Evolutionary conservation across 2,113 vertebrate genomes (phyloP), one percentile per base, ranked within the genome.

Genomic region (Tetraodon nigroviridis): DNA sequence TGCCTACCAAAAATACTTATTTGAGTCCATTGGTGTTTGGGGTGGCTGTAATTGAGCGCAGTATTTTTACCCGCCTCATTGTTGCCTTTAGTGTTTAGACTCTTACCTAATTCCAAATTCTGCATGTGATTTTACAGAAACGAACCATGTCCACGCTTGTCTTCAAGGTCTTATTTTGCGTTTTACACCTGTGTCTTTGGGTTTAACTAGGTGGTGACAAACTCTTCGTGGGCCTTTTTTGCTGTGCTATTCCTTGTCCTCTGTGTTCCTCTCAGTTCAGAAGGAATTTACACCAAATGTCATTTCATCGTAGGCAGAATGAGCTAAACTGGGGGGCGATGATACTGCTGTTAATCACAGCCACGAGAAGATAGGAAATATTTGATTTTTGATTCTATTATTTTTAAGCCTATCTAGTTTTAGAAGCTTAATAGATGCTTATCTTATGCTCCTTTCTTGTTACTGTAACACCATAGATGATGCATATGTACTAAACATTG

Each of bases 391-490:
- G 66, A 51, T 53, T 10, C 57, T 60, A 49, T 72, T 60, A 1
- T 57, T 69, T 51, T 29, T 19, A 71, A 74, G 42, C 51, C 32
- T 72, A 68, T 68, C 42, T 81, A 78, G 67, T 80, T 84, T 83
- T 75, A 64, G 80, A 61, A 67, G 72, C 80, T 71, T 75, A 67
- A 66, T 87, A 75, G 76, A 64, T 58, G 79, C 74, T 79, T 79
- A 73, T 75, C 19, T 79, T 67, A 55, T 67, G 55, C 65, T 75
- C 54, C 29, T 79, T 63, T 78, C 51, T 67, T 63, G 56, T 58
- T 72, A 75, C 58, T 80, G 68, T 84, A 75, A 85, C 68, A 76
- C 21, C 55, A 20, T 83, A 80, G 84, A 82, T 78, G 15, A 84
- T 69, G 64, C 64, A 24, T 77, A 77, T 80, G 76, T 76, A 82